A percentile compares a stretch with the other conserved stretches of the same genome.
These are phyloP conservation scores for Ditylenchus dipsaci DNA, from an alignment of 1,140 invertebrate genomes.

Conservation along the genomic window DNA sequence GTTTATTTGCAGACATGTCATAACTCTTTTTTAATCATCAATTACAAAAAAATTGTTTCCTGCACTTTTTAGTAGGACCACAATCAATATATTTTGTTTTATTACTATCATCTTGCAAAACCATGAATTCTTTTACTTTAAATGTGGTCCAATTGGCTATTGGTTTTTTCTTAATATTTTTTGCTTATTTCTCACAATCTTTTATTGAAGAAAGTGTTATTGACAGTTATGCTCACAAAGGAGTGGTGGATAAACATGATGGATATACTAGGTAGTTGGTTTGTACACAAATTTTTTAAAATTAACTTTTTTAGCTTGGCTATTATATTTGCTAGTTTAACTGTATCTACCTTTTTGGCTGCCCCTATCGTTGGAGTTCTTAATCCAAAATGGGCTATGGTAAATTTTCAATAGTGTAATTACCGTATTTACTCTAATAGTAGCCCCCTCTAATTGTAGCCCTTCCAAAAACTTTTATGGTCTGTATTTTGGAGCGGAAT, in stretches of 20 bases:
- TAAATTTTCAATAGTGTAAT: too few relatives aligned
- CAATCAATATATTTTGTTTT: too few relatives aligned
- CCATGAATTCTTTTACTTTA: too few relatives aligned
- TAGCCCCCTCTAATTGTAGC: too few relatives aligned
- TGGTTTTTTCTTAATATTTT: constrained; percentile 33
- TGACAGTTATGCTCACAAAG: constrained; percentile 8
- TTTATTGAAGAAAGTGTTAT: constrained; percentile 37
- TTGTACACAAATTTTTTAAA: background rate
- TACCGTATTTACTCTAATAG: too few relatives aligned
- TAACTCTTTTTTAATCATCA: too few relatives aligned
- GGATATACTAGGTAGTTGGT: constrained; percentile 26
- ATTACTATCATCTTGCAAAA: too few relatives aligned
- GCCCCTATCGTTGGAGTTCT: constrained; percentile 20
- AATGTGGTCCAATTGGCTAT: constrained; percentile 35
- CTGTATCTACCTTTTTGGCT: constrained; percentile 28
- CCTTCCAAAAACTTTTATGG: too few relatives aligned
- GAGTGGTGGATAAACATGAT: constrained; percentile 19
- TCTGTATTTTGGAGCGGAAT: too few relatives aligned
- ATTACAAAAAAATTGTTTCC: too few relatives aligned
- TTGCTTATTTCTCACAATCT: constrained; percentile 24
- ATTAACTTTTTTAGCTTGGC: constrained; percentile 5
- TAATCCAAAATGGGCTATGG: constrained; percentile 25
- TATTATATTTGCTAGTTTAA: constrained; percentile 20
- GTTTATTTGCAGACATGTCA: too few relatives aligned
- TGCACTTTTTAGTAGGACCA: too few relatives aligned